Conservation (phyloP, 2,113 vertebrate species). For the Leptosomus discolor region DNA sequence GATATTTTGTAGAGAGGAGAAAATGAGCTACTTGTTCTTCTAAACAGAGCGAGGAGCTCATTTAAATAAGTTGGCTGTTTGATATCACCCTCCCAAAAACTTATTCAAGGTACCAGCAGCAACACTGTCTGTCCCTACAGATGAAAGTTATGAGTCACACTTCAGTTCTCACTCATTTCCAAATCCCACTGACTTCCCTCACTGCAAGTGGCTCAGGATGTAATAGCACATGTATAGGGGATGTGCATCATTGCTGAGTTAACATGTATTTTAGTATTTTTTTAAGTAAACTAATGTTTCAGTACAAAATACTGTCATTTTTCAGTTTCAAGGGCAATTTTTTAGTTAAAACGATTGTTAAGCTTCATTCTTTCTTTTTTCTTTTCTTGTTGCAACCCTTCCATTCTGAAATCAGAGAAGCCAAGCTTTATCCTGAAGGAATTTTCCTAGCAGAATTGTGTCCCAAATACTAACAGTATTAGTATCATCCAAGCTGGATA, state of each 20-base stretch:
- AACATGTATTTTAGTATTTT: not conserved
- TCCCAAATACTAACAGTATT: not conserved
- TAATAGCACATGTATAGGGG: not conserved
- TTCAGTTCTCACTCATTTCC: not conserved
- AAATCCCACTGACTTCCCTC: not conserved
- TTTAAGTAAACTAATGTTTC: not conserved
- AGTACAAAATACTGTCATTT: not conserved
- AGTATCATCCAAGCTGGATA: not conserved
- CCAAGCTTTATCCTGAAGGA: not conserved
- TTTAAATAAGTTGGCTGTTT: not conserved
- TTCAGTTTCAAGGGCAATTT: not conserved
- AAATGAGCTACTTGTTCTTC: not conserved
- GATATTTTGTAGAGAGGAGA: not conserved
- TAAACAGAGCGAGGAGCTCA: not conserved
- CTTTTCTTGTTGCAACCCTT: not conserved
- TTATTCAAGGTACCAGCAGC: not conserved
- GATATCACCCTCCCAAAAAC: not conserved
- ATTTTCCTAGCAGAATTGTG: not conserved
- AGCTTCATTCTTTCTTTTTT: not conserved
- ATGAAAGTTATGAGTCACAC: not conserved
- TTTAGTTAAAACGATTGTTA: not conserved
- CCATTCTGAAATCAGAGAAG: not conserved
- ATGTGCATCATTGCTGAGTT: not conserved
- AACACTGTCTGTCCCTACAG: not conserved
- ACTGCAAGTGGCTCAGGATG: not conserved